phyloP scores from a whole-genome alignment of 2,888 invertebrate species.

The Harpalus rubripes region DNA sequence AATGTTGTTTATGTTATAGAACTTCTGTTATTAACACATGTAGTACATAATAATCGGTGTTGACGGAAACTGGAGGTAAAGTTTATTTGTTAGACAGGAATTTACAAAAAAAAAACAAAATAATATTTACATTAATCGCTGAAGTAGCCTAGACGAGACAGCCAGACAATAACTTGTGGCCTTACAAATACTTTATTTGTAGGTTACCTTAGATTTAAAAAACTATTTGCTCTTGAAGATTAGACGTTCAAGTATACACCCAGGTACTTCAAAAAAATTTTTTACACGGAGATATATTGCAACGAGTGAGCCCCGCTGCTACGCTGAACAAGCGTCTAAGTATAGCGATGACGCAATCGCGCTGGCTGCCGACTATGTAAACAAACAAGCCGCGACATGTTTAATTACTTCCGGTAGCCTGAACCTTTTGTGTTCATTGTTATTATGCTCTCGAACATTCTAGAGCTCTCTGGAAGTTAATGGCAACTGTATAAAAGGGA shows the following conservation, averaged over 20 bases:
- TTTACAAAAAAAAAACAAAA: neutral
- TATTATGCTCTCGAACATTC: too few species aligned
- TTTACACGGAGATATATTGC: neutral
- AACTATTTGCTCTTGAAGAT: neutral
- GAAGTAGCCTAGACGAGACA: neutral
- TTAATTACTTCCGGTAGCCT: too few species aligned
- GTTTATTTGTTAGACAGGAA: neutral
- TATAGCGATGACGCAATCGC: too few species aligned
- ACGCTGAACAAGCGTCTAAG: too few species aligned
- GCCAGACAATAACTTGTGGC: neutral
- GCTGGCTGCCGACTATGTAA: too few species aligned
- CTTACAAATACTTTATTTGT: neutral
- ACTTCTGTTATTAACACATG: slow-evolving; percentile 9
- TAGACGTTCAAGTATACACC: neutral
- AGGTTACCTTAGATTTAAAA: neutral
- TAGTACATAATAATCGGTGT: neutral
- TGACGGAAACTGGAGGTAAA: neutral
- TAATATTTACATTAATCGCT: neutral
- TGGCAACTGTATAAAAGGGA: too few species aligned
- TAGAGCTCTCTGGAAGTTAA: too few species aligned
- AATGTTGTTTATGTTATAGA: neutral
- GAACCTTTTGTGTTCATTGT: too few species aligned
- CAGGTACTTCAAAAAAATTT: neutral
- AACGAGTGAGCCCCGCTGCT: too few species aligned
- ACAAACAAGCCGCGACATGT: too few species aligned